Evolutionary conservation across 2,888 invertebrate species (phyloP), one percentile per base, ranked within the genome.

Genomic region (Diarsia rubi): DNA sequence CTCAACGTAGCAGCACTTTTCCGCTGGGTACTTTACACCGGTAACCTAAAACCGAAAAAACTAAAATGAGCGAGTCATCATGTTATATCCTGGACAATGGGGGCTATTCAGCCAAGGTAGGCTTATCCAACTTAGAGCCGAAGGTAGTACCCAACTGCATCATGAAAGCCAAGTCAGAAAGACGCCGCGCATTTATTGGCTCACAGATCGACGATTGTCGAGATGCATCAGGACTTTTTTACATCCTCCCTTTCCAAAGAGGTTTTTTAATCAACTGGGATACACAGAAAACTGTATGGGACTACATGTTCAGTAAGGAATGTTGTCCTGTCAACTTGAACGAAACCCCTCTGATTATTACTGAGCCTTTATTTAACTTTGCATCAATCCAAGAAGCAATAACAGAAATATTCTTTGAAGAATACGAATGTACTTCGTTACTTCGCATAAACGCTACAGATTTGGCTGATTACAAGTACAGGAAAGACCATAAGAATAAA

Each of bases 221-320:
- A 44, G 99, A 99, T 92, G 98, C 99, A 1, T 99, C 99, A 0
- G 99, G 99, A 0, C 95, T 99, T 1, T 99, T 98, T 93, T 99
- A 99, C 92, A 98, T 99, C 71, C 95, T 99, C 71, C 98, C 99
- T 0, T 99, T 98, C 92, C 99, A 99, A 95, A 98, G 98, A 97
- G 99, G 99, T 0, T 99, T 99, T 89, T 96, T 99, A 0, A 97
- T 99, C 0, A 99, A 99, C 91, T 99, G 99, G 99, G 99, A 99
- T 88, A 97, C 98, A 0, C 98, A 99, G 91, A 99, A 99, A 95
- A 98, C 98, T 11, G 97, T 99, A 3, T 99, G 99, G 99, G 99
- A 99, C 93, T 98, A 99, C 88, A 97, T 99, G 75, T 99, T 99
- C 86, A 98, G 98, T 78, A 98, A 98, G 90, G 98, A 99, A 86